Evolutionary conservation across 2,797 vertebrate species (phyloP), one percentile per base, ranked within the genome.

Genomic region (Leptatherina wallacei): DNA sequence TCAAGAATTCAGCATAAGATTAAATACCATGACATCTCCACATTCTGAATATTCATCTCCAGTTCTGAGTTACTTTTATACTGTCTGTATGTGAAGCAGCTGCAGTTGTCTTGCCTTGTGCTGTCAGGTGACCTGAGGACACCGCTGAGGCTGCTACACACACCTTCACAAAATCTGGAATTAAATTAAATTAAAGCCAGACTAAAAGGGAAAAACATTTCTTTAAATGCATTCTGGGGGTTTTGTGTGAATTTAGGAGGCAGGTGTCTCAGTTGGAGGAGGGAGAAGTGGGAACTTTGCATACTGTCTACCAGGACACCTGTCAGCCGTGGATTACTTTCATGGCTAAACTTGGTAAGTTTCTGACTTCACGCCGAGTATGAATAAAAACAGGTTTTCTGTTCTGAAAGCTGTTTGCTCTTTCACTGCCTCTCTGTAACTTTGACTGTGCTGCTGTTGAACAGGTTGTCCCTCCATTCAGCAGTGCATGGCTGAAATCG

Each of bases 301-400:
- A 98, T 69, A 94, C 95, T 0, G 55, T 97, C 61, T 99, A 96
- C 90, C 96, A 88, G 85, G 84, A 74, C 20, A 94, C 92, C 36
- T 95, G 92, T 83, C 95, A 95, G 87, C 93, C 88, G 2, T 99
- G 96, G 98, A 96, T 99, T 86, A 92, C 93, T 44, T 99, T 97
- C 83, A 99, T 99, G 97, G 94, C 92, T 79, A 93, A 91, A 60
- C 90, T 96, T 2, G 96, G 98, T 98, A 83, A 82, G 95, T 55
- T 71, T 59, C 20, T 47, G 20, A 58, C 49, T 5, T 33, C 8
- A 35, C 10, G 10, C 36, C 32, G 16, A 61, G 24, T 27, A 27
- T 27, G 12, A 38, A 18, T 13, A 13, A 9, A 40, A 35, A n/a
- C 6, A 5, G 10, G 22, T 52, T 52, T 51, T 24, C n/a, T 51